Percentiles rank a stretch among this genome's conserved stretches.
These are phyloP conservation scores for Deroptyus accipitrinus DNA, from an alignment of 2,113 vertebrate genomes.

Conservation along the genomic window DNA sequence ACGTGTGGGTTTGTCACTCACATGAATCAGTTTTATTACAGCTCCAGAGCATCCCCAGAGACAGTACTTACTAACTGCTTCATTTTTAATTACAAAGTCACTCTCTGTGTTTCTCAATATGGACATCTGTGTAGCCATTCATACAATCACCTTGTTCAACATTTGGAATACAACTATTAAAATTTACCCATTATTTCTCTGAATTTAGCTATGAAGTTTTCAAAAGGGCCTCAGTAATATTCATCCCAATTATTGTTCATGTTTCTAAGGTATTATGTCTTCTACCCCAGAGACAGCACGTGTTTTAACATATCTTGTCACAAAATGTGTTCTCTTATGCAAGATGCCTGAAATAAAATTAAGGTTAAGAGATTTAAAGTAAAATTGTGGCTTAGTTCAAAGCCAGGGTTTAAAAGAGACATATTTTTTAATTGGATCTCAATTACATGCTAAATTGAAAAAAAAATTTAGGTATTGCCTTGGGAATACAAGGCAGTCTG, in stretches of 20 bases:
- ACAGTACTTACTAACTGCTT: slow-evolving; percentile 3
- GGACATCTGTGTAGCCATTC: not conserved
- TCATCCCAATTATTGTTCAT: not conserved
- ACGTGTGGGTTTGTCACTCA: not conserved
- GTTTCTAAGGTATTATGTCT: not conserved
- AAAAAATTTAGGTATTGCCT: not conserved
- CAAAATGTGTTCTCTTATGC: not conserved
- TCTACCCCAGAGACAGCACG: not conserved
- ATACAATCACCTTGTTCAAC: slow-evolving; percentile 37
- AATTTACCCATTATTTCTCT: not conserved
- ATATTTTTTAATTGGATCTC: not conserved
- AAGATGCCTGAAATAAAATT: not conserved
- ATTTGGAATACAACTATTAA: not conserved
- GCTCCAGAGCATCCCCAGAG: not conserved
- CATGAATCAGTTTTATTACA: slow-evolving; percentile 45
- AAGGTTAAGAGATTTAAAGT: not conserved
- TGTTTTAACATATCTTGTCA: not conserved
- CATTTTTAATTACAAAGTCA: slow-evolving; percentile 26
- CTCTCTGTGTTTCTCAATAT: not conserved
- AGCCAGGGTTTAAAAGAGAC: not conserved
- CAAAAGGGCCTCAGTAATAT: not conserved
- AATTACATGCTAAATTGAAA: not conserved
- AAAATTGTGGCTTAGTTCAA: not conserved
- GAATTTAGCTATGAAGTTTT: slow-evolving; percentile 12
- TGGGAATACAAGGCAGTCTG: not conserved